Base-by-base conservation (phyloP, 92 coral and sea anemone species). In the Palythoa grandiflora region DNA sequence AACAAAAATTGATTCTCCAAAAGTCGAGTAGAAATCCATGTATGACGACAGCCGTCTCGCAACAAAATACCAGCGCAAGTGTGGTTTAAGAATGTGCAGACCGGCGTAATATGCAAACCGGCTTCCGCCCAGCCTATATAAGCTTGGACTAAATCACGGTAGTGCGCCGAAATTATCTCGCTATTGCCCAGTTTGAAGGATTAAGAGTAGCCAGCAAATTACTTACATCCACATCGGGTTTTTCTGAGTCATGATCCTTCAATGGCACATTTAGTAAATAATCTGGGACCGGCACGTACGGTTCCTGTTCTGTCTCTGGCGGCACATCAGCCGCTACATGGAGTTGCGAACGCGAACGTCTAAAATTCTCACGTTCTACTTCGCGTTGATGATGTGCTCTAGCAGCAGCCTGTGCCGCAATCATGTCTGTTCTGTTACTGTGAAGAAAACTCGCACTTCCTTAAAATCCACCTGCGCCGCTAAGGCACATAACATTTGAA, bases 401-500 rank as follows among this genome's bases (percentile, higher is more conserved):
- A 60, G 96, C 94, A 17, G 93, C 95, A 37, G 96, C 97, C 37
- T 96, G 98, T 55, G 99, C 98, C 76, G 99, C 99, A 68, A 95
- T 93, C 99, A 97, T 97, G 86, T 89, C 93, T 77, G 91, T 90
- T 65, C 89, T 81, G 93, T 85, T 86, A 88, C 94, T 84, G 89
- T 91, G 90, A 91, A 93, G 96, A 93, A 92, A 93, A 94, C 84
- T 87, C 93, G 71, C 87, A 84, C 94, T 95, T 94, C 92, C 89
- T 86, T 80, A 87, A 76, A 90, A 94, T 91, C 86, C 96, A 96
- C 94, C 96, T 92, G 98, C 99, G 98, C 94, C 96, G 89, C 90
- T 83, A 92, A 84, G 94, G 92, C 95, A 94, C 94, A 95, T 95
- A 97, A 93, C 99, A 97, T 97, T 97, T 97, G 98, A 95, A 93